phyloP scores from a whole-genome alignment of 2,113 vertebrate species.

The Boulengeromyrus knoepffleri region DNA sequence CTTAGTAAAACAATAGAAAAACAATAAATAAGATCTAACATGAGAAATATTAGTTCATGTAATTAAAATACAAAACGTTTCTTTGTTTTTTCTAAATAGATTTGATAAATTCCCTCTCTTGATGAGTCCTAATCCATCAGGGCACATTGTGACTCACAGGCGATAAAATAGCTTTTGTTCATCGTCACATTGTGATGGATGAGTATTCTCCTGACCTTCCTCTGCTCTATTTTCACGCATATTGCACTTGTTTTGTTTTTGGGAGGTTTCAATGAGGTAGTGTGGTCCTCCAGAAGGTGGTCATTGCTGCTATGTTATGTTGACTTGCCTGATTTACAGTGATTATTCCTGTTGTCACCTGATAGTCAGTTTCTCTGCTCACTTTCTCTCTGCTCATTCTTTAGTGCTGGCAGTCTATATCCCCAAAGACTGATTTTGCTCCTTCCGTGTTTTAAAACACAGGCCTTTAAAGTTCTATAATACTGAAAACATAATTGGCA shows the following conservation, averaged over 20 bases:
- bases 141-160: slow-evolving; percentile 26
- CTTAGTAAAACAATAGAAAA: not conserved
- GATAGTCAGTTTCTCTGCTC: slow-evolving; percentile 27
- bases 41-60: not conserved
- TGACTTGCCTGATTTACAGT: slow-evolving; percentile 1
- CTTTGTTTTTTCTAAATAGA: not conserved
- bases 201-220: slow-evolving; percentile 41
- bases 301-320: slow-evolving; percentile 39
- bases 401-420: slow-evolving; percentile 43
- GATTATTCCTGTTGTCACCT: slow-evolving; percentile 16
- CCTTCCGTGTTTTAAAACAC: slow-evolving; percentile 55
- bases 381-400: slow-evolving; percentile 9
- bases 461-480: slow-evolving; percentile 60
- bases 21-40: not conserved
- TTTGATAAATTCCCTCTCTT: slow-evolving; percentile 45
- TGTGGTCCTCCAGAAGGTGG: slow-evolving; percentile 33
- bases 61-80: not conserved
- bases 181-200: slow-evolving; percentile 39
- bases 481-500: slow-evolving; percentile 57
- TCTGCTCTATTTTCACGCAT: slow-evolving; percentile 49
- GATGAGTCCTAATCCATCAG: slow-evolving; percentile 23
- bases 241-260: slow-evolving; percentile 34
- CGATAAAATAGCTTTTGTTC: slow-evolving; percentile 28
- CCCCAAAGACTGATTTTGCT: slow-evolving; percentile 58
- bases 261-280: slow-evolving; percentile 42